phyloP scores from a whole-genome alignment of 2,888 invertebrate species.

The Drosophila monieri region DNA sequence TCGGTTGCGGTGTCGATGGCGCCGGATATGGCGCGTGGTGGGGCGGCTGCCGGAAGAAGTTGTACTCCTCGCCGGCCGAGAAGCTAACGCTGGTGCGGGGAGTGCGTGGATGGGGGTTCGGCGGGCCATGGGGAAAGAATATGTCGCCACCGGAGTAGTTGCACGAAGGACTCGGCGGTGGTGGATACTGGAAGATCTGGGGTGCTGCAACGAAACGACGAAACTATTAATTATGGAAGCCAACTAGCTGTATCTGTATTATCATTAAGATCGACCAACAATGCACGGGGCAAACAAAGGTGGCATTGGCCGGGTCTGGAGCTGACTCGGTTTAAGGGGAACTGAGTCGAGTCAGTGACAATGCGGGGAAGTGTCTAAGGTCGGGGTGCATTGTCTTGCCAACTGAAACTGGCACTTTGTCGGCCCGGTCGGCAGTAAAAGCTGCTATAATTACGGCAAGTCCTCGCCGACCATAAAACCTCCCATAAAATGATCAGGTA shows the following conservation, averaged over 20 bases:
- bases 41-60: conserved; percentile 76
- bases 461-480: conserved; percentile 46
- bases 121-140: conserved; percentile 81
- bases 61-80: conserved; percentile 80
- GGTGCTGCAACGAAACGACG: conserved; percentile 71
- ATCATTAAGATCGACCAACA: conserved; percentile 23
- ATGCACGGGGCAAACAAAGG: conserved; percentile 55
- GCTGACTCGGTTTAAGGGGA: not conserved
- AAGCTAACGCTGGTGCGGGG: conserved; percentile 82
- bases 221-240: not conserved
- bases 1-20: conserved; percentile 71
- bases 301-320: conserved; percentile 52
- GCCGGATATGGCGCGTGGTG: conserved; percentile 62
- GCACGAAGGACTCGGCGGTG: conserved; percentile 83
- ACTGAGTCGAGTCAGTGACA: conserved; percentile 44
- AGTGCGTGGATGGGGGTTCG: conserved; percentile 73
- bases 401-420: conserved; percentile 54
- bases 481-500: conserved; percentile 49
- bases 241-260: not conserved
- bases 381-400: conserved; percentile 46
- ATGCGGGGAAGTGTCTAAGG: conserved; percentile 75
- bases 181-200: conserved; percentile 83
- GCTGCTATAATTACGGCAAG: conserved; percentile 47
- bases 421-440: conserved; percentile 33
- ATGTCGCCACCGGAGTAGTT: conserved; percentile 80